Conservation (phyloP, 1,140 invertebrate species). For the Drosophila sp. region DNA sequence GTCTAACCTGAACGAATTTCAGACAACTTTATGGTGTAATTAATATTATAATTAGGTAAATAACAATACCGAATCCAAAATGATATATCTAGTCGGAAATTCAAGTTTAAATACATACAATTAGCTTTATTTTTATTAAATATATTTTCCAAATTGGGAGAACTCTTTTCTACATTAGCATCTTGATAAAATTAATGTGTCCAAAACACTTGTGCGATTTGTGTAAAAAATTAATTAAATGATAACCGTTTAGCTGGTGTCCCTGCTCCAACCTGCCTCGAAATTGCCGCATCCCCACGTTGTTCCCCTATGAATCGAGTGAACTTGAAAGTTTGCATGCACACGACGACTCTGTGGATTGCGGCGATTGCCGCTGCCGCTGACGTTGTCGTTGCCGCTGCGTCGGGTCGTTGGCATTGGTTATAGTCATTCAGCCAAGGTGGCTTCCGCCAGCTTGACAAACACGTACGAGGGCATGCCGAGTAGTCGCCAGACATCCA, state of each 20-base stretch:
- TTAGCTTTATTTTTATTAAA: too few species aligned
- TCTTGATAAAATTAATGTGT: not conserved
- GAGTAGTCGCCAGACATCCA: not conserved
- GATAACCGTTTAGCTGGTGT: conserved; percentile 55
- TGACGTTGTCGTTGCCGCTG: conserved; percentile 29
- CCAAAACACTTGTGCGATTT: not conserved
- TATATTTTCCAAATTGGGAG: too few species aligned
- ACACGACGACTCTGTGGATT: conserved; percentile 19
- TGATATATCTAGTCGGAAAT: too few species aligned
- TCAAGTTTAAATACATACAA: too few species aligned
- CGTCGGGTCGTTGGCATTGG: conserved; percentile 83
- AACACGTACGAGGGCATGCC: conserved; percentile 2
- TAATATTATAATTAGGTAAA: too few species aligned
- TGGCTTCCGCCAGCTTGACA: conserved; percentile 71
- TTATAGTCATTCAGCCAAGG: conserved; percentile 81
- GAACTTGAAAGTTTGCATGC: conserved; percentile 72
- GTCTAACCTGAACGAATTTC: too few species aligned
- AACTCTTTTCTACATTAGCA: too few species aligned
- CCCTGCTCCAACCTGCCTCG: conserved; percentile 50
- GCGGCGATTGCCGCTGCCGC: conserved; percentile 2
- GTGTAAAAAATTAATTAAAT: conserved; percentile 20
- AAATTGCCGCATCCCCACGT: conserved; percentile 24
- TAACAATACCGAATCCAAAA: too few species aligned
- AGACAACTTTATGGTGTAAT: too few species aligned
- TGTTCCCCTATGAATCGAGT: conserved; percentile 39